A percentile compares a stretch with the other conserved stretches of the same genome.
Evolutionary conservation across 1,140 invertebrate species (phyloP).

Genomic region (Zaprionus gabonicus): DNA sequence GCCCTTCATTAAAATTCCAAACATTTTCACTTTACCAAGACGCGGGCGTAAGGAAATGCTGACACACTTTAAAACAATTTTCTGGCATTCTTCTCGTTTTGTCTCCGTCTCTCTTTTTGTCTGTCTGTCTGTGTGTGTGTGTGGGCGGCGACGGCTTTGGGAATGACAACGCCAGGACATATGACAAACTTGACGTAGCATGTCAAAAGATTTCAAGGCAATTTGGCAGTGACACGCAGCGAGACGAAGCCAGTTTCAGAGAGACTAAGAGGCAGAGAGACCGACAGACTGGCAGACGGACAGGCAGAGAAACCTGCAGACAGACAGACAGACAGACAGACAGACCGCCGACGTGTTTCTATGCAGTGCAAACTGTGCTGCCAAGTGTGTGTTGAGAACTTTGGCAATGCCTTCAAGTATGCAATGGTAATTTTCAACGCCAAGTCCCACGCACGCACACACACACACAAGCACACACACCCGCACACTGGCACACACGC

Average conservation of each 20-base stretch:
- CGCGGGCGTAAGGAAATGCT: slow-evolving; percentile 62
- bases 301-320: slow-evolving; percentile 13
- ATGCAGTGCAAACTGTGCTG: slow-evolving; percentile 27
- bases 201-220: slow-evolving; percentile 80
- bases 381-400: slow-evolving; percentile 34
- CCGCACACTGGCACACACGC: not conserved
- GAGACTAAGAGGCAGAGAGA: slow-evolving; percentile 10
- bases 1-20: slow-evolving; percentile 81
- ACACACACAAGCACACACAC: not conserved
- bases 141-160: slow-evolving; percentile 29
- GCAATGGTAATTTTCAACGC: slow-evolving; percentile 49
- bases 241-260: slow-evolving; percentile 6
- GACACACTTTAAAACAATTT: slow-evolving; percentile 83
- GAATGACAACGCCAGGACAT: slow-evolving; percentile 67
- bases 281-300: slow-evolving; percentile 4
- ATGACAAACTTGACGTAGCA: slow-evolving; percentile 79
- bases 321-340: slow-evolving; percentile 6
- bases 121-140: not conserved
- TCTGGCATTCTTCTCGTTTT: slow-evolving; percentile 61
- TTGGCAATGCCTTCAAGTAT: slow-evolving; percentile 35
- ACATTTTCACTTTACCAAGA: slow-evolving; percentile 75
- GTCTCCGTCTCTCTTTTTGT: not conserved
- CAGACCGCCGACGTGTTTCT: slow-evolving; percentile 16
- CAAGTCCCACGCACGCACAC: slow-evolving; percentile 4
- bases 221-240: slow-evolving; percentile 57